phyloP scores from a whole-genome alignment of 1,140 invertebrate genomes.

The Nixonia krombeini region DNA sequence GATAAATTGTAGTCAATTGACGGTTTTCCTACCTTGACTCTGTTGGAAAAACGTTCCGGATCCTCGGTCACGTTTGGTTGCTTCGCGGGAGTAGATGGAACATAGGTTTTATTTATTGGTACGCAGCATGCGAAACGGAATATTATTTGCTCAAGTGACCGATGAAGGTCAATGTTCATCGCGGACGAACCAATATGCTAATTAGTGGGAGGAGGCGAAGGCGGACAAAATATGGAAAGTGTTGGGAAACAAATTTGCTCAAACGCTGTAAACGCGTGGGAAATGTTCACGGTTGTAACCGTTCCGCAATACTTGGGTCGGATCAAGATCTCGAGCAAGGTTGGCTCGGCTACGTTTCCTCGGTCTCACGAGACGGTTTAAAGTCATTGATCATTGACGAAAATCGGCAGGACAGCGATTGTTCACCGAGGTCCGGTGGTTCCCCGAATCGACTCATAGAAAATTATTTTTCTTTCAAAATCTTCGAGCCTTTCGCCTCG shows the following conservation, averaged over 20 bases:
- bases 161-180: too few relatives aligned
- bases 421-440: constrained; percentile 24
- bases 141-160: constrained; percentile 16
- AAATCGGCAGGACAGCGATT: constrained; percentile 16
- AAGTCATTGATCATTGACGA: constrained; percentile 14
- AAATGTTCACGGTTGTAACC: neutral
- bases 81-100: neutral
- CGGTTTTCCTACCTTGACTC: constrained; percentile 30
- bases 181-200: too few relatives aligned
- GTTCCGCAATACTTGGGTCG: too few relatives aligned
- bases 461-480: constrained; percentile 70
- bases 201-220: too few relatives aligned
- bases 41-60: too few relatives aligned
- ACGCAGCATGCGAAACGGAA: neutral
- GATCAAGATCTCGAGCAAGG: too few relatives aligned
- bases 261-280: constrained; percentile 15
- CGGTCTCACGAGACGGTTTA: constrained; percentile 15
- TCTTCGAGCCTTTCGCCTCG: constrained; percentile 57
- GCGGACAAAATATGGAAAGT: constrained; percentile 1
- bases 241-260: constrained; percentile 34
- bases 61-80: neutral
- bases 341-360: constrained; percentile 12
- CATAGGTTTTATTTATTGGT: neutral
- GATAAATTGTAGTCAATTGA: constrained; percentile 49
- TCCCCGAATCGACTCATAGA: constrained; percentile 57